These are phyloP conservation scores for Nudaria mundana DNA, from an alignment of 2,888 invertebrate species.

Conservation along the genomic window DNA sequence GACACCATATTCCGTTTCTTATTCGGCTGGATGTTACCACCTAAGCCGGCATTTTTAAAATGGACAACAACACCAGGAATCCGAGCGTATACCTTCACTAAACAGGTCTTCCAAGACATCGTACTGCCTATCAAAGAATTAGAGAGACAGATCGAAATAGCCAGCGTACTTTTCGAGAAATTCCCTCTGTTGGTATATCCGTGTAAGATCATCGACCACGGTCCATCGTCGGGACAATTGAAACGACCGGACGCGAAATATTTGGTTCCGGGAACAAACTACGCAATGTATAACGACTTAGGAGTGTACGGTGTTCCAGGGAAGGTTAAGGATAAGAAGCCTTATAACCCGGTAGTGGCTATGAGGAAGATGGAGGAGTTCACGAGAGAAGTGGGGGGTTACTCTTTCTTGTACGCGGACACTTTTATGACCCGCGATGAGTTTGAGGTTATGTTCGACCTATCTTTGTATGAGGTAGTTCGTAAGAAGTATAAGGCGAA, in stretches of 20 bases:
- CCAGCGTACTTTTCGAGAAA: constrained; percentile 83
- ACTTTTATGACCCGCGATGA: constrained; percentile 85
- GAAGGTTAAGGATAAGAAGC: constrained; percentile 79
- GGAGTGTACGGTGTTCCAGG: constrained; percentile 87
- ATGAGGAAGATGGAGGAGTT: constrained; percentile 87
- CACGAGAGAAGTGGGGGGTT: constrained; percentile 84
- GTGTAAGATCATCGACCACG: constrained; percentile 84
- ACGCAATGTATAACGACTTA: constrained; percentile 86
- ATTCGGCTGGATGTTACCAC: constrained; percentile 86
- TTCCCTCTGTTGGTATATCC: constrained; percentile 87
- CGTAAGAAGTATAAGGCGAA: constrained; percentile 81
- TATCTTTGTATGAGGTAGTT: constrained; percentile 82
- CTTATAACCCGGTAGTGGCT: constrained; percentile 83
- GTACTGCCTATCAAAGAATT: constrained; percentile 84
- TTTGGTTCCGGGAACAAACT: constrained; percentile 83
- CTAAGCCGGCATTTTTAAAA: constrained; percentile 87
- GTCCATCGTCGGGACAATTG: constrained; percentile 81
- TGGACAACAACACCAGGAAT: constrained; percentile 86
- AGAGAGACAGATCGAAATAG: constrained; percentile 82
- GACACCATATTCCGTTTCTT: constrained; percentile 81
- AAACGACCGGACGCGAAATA: constrained; percentile 78
- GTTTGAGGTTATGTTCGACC: constrained; percentile 86
- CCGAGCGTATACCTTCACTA: constrained; percentile 85
- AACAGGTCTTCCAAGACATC: constrained; percentile 87
- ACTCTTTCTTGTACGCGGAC: constrained; percentile 86